These are phyloP conservation scores for Brachionus rubens DNA, from an alignment of 1,140 invertebrate genomes.

Conservation along the genomic window DNA sequence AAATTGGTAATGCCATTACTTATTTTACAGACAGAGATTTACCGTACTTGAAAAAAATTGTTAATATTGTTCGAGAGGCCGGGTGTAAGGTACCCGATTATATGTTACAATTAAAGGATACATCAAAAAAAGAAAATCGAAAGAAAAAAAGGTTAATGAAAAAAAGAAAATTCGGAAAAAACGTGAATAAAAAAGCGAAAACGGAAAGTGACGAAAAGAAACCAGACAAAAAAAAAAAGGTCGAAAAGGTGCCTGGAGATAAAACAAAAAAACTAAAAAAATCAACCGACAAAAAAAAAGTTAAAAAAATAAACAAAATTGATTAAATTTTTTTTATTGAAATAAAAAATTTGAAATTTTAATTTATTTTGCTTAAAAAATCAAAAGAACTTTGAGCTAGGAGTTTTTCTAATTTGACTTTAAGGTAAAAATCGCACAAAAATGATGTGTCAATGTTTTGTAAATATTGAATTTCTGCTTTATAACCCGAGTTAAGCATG, in stretches of 20 bases:
- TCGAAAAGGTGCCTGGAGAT: too few relatives aligned
- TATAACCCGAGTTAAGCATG: background rate
- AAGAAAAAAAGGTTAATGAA: conserved; percentile 8
- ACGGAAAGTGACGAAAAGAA: background rate
- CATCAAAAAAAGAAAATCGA: conserved; percentile 1
- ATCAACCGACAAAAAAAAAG: too few relatives aligned
- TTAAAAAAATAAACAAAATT: background rate
- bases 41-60: conserved; percentile 77
- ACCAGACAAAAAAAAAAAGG: background rate
- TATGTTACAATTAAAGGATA: conserved; percentile 72
- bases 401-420: conserved; percentile 28
- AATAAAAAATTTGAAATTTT: too few relatives aligned
- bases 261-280: too few relatives aligned
- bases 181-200: background rate
- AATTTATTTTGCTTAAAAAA: background rate
- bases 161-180: background rate
- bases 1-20: conserved; percentile 80
- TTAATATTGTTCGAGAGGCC: conserved; percentile 77
- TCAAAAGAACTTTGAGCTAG: background rate
- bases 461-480: conserved; percentile 35
- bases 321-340: background rate
- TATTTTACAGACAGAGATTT: conserved; percentile 88
- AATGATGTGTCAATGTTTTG: background rate
- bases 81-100: conserved; percentile 85
- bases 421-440: conserved; percentile 22